A percentile compares a stretch with the other conserved stretches of the same genome.
These are phyloP conservation scores for Heliconius ismenius DNA, from an alignment of 2,888 invertebrate genomes.

Conservation along the genomic window DNA sequence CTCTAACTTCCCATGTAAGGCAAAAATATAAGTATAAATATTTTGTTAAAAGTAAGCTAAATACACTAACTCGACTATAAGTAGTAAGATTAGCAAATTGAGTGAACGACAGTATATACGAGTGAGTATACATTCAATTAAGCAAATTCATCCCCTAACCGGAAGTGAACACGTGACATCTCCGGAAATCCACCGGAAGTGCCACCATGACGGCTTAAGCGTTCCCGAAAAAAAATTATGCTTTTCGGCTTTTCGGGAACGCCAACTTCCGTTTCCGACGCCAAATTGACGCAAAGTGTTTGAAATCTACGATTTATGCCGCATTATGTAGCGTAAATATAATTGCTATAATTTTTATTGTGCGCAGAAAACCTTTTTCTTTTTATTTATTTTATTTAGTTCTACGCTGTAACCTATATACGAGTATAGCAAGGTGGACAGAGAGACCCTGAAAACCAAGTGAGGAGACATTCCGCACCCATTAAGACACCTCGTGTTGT, in stretches of 20 bases:
- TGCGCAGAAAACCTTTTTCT: background rate
- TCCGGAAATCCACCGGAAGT: conserved; percentile 67
- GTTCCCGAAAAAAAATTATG: conserved; percentile 70
- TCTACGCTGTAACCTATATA: too few species aligned
- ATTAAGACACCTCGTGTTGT: too few species aligned
- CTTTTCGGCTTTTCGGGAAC: conserved; percentile 67
- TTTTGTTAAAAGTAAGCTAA: background rate
- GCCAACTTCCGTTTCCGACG: conserved; percentile 66
- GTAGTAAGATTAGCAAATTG: background rate
- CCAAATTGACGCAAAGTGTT: conserved; percentile 43
- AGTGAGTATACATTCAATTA: conserved; percentile 36
- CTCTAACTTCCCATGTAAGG: too few species aligned
- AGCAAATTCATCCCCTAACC: conserved; percentile 37
- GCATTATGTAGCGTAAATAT: conserved; percentile 17
- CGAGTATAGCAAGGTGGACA: too few species aligned
- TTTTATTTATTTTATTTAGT: background rate
- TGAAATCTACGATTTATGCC: conserved; percentile 41
- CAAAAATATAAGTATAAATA: too few species aligned
- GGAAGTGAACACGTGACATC: conserved; percentile 60
- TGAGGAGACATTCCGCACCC: too few species aligned
- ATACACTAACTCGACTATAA: background rate
- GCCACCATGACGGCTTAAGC: conserved; percentile 71
- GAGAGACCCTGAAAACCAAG: too few species aligned
- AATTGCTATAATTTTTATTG: background rate
- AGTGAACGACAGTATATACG: background rate